Conservation (phyloP, 2,888 invertebrate genomes). For the Lottia scabra region DNA sequence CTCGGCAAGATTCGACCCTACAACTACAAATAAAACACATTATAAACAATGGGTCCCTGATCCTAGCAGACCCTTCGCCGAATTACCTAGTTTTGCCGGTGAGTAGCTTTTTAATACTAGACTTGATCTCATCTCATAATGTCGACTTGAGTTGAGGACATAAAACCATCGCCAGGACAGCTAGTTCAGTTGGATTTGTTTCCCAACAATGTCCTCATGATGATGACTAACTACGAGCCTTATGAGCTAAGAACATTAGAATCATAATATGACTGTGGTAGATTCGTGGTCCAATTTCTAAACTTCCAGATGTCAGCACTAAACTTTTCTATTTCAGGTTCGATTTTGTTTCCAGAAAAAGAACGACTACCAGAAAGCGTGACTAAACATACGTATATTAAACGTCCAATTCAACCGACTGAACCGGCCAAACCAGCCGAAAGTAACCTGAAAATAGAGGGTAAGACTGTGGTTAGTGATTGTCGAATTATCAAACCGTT, state of each 20-base stretch:
- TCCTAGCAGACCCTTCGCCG: constrained; percentile 53
- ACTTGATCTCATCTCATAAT: too few species aligned
- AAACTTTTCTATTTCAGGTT: constrained; percentile 34
- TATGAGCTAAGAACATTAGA: too few species aligned
- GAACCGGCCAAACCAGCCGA: constrained; percentile 45
- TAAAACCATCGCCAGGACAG: too few species aligned
- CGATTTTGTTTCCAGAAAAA: constrained; percentile 51
- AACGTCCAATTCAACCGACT: constrained; percentile 44
- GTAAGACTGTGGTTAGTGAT: constrained; percentile 39
- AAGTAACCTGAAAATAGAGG: constrained; percentile 58
- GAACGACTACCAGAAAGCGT: constrained; percentile 39
- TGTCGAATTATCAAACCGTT: too few species aligned
- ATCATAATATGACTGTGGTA: too few species aligned
- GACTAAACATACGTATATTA: constrained; percentile 46
- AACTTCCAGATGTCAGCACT: too few species aligned
- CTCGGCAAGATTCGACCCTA: constrained; percentile 50
- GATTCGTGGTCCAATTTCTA: too few species aligned
- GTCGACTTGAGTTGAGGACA: too few species aligned
- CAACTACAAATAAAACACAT: constrained; percentile 59
- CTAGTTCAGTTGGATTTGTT: too few species aligned
- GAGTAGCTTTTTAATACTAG: too few species aligned
- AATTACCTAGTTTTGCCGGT: constrained; percentile 65
- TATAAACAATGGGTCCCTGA: constrained; percentile 60
- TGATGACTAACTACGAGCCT: too few species aligned
- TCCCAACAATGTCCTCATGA: too few species aligned